A percentile compares a stretch with the other conserved stretches of the same genome.
These are phyloP conservation scores for Leptinotarsa lineolata DNA, from an alignment of 1,140 invertebrate genomes.

Conservation along the genomic window DNA sequence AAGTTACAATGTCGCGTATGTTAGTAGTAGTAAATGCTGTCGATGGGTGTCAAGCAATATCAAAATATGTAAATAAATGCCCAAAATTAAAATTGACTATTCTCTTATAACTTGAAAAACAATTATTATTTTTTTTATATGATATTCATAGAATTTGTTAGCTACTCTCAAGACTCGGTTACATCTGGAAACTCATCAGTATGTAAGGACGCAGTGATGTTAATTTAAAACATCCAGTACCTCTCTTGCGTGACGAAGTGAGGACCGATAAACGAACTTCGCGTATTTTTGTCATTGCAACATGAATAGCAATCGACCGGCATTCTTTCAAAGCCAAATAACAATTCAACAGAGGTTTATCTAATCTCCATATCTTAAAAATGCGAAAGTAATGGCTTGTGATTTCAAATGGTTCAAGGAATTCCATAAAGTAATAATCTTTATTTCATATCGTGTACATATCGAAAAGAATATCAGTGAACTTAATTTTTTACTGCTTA, in stretches of 20 bases:
- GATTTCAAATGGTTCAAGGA: slow-evolving; percentile 15
- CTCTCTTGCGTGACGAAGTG: not conserved
- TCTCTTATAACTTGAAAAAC: no score
- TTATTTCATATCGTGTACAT: slow-evolving; percentile 15
- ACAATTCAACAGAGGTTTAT: slow-evolving; percentile 7
- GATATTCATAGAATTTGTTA: no score
- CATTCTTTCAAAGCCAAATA: slow-evolving; percentile 10
- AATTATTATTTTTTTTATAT: no score
- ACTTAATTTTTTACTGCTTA: slow-evolving; percentile 7
- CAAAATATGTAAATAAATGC: no score
- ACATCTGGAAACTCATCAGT: not conserved
- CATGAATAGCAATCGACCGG: slow-evolving; percentile 10
- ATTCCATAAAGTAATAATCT: slow-evolving; percentile 19
- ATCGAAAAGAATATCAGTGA: slow-evolving; percentile 15
- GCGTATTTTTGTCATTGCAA: slow-evolving; percentile 5
- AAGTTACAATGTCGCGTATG: no score
- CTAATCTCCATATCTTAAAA: slow-evolving; percentile 11
- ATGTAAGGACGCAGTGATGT: not conserved
- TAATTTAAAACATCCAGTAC: not conserved
- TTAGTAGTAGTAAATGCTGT: no score
- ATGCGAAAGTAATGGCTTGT: slow-evolving; percentile 15
- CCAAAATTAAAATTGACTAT: no score
- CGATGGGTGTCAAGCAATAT: no score
- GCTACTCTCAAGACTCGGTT: not conserved
- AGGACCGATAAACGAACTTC: not conserved